phyloP scores from a whole-genome alignment of 1,140 invertebrate genomes.

The Leguminivora glycinivorella region DNA sequence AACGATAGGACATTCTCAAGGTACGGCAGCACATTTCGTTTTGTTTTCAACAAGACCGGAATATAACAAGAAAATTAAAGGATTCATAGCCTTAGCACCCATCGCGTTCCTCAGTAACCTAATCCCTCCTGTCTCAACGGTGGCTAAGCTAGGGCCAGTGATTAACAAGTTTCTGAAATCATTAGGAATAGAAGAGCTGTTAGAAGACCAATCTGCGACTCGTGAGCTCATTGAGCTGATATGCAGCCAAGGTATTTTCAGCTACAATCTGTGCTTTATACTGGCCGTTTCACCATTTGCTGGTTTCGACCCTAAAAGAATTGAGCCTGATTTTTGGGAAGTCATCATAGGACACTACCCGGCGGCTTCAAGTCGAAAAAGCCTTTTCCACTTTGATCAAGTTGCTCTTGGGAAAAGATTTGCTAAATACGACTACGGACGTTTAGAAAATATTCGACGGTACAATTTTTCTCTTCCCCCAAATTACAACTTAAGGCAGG shows the following conservation, averaged over 20 bases:
- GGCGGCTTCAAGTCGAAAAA: background rate
- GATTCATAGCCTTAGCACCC: constrained; percentile 80
- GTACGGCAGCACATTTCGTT: background rate
- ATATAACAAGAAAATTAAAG: background rate
- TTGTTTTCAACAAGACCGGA: background rate
- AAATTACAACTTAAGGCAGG: background rate
- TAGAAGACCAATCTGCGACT: background rate
- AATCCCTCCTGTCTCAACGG: background rate
- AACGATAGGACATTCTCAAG: background rate
- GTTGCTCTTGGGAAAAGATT: background rate
- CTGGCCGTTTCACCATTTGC: background rate
- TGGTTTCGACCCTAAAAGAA: background rate
- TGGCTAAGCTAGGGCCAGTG: background rate
- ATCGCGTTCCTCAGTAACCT: constrained; percentile 79
- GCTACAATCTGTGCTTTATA: background rate
- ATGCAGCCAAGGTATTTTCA: background rate
- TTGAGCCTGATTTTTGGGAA: background rate
- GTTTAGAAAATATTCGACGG: background rate
- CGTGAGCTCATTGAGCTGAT: background rate
- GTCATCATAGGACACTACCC: background rate
- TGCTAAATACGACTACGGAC: background rate
- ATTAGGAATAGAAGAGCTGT: background rate
- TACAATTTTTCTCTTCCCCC: background rate
- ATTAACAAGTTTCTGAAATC: background rate
- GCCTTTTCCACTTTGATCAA: background rate